phyloP scores from a whole-genome alignment of 1,140 invertebrate species.

The Goniozus legneri region DNA sequence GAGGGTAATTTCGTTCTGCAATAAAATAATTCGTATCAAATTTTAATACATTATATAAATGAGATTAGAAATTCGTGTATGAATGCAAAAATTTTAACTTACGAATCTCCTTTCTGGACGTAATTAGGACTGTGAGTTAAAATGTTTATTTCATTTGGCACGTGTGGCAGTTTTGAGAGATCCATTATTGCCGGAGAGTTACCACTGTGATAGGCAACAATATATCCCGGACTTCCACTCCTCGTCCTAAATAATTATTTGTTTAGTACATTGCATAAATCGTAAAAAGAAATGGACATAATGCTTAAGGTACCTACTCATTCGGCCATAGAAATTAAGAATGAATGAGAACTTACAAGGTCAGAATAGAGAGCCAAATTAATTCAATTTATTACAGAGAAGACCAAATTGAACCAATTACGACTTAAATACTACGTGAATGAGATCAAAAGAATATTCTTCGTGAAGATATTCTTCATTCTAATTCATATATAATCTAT shows the following conservation, averaged over 20 bases:
- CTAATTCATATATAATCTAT: conserved; percentile 4
- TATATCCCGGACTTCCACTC: conserved; percentile 66
- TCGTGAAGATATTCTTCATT: too few relatives aligned
- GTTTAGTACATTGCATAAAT: conserved; percentile 25
- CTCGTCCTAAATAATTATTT: conserved; percentile 56
- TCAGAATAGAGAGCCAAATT: conserved; percentile 21
- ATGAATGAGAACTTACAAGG: neutral
- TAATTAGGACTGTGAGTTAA: conserved; percentile 58
- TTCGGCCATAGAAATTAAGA: neutral
- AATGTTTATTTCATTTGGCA: conserved; percentile 59
- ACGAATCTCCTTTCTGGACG: conserved; percentile 33
- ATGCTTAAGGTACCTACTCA: conserved; percentile 25
- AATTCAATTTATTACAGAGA: conserved; percentile 16
- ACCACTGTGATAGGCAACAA: conserved; percentile 64
- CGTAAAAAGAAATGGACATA: conserved; percentile 3
- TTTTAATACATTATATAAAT: neutral
- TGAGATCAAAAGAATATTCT: conserved; percentile 15
- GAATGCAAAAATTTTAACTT: conserved; percentile 22
- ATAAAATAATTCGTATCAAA: conserved; percentile 1
- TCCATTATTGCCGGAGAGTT: conserved; percentile 48
- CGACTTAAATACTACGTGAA: conserved; percentile 12
- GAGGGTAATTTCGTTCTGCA: conserved; percentile 34
- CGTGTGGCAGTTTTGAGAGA: conserved; percentile 43
- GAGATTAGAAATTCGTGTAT: neutral
- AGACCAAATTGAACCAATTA: conserved; percentile 27